Conservation (phyloP, 2,113 vertebrate species). For the Meles meles region DNA sequence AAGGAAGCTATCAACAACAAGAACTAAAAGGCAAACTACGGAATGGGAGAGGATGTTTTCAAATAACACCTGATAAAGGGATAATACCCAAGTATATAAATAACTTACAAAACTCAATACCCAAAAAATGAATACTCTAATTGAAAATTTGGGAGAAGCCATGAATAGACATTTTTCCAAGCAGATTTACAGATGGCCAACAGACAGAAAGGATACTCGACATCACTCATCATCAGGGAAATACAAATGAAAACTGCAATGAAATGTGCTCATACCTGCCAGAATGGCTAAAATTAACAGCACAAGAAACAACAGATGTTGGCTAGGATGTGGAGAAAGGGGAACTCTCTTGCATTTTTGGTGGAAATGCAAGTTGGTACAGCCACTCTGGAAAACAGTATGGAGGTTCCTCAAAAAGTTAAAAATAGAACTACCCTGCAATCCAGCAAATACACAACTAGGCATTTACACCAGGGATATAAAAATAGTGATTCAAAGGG, state of each 20-base stretch:
- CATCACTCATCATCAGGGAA: neutral
- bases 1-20: neutral
- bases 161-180: neutral
- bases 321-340: neutral
- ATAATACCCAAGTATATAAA: neutral
- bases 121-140: neutral
- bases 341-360: neutral
- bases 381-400: neutral
- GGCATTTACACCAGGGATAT: neutral
- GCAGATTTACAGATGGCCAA: neutral
- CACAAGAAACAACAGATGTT: neutral
- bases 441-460: neutral
- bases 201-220: neutral
- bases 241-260: neutral
- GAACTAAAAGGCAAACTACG: neutral
- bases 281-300: neutral
- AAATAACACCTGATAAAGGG: neutral
- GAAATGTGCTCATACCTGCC: neutral
- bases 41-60: neutral
- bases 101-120: neutral
- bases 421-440: neutral
- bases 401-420: neutral
- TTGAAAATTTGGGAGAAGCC: neutral
- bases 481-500: neutral
- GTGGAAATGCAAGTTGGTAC: neutral